Evolutionary conservation across 2,113 vertebrate species (phyloP), one percentile per base, ranked within the genome.

Genomic region (Chauna torquata): DNA sequence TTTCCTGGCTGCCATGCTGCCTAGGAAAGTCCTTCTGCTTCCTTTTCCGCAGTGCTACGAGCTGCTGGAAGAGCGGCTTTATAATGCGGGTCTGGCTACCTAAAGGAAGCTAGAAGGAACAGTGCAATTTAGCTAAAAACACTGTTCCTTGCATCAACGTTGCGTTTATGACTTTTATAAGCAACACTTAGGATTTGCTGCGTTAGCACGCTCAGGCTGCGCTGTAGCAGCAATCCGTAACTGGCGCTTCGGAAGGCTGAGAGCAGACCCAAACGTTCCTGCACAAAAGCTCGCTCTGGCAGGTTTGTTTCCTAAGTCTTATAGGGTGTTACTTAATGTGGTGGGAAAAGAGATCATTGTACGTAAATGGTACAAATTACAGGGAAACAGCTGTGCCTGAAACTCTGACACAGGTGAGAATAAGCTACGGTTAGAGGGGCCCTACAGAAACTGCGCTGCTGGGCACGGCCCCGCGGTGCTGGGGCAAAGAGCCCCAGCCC

Each of bases 381-480:
- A 70, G 64, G 59, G 62, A 52, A 71, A 25, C 18, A 8, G 42
- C 72, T 50, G 16, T 2, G 13, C 47, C 27, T 57, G 49, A 34
- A 76, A 47, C 55, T 52, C 59, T 22, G 64, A 1, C 6, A 8
- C 5, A 19, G 40, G 11, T 30, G 3, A 12, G 22, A 78, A 58
- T 4, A 7, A 59, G 36, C 5, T 23, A 4, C 11, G 0, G 30
- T 38, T 30, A 11, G 75, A 44, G 68, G 36, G 59, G 57, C 34
- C 70, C 15, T 8, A 1, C 2, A 3, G 81, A 24, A 42, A 6
- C 44, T 1, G 58, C 19, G 1, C 9, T 23, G 66, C 36, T 10
- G 57, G 66, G 49, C 55, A 3, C 2, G 13, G 65, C 80, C 1
- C 16, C 9, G 1, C 11, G 36, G 23, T 12, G 59, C 11, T 3